Evolutionary conservation across 1,140 invertebrate species (phyloP).

Genomic region (Scaptomyza hsui): DNA sequence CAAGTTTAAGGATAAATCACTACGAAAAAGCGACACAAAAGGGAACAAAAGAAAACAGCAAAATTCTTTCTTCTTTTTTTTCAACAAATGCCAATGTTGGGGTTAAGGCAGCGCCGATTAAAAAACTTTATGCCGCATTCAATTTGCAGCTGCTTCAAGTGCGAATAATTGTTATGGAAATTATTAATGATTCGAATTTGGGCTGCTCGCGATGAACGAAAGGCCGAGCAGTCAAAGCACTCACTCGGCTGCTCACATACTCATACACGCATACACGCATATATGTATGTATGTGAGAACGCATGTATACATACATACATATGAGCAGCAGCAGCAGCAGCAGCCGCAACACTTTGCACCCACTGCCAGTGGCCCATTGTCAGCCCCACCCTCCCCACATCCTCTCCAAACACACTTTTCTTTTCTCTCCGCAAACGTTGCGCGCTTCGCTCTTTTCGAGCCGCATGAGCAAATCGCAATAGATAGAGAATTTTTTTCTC

Average conservation of each 20-base stretch:
- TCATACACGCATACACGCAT: constrained; percentile 2
- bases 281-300: constrained; percentile 27
- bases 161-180: constrained; percentile 54
- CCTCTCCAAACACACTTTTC: neutral
- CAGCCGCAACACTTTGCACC: constrained; percentile 63
- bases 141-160: constrained; percentile 3
- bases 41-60: constrained; percentile 7
- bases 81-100: constrained; percentile 44
- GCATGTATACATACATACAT: constrained; percentile 12
- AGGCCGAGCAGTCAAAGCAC: neutral
- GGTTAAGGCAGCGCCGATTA: constrained; percentile 3
- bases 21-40: constrained; percentile 37
- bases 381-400: constrained; percentile 7
- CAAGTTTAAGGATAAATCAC: constrained; percentile 81
- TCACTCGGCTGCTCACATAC: constrained; percentile 2
- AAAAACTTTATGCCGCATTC: neutral
- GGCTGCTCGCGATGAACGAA: constrained; percentile 5
- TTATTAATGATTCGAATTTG: constrained; percentile 62
- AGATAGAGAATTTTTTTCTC: constrained; percentile 83
- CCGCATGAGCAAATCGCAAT: constrained; percentile 83
- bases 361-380: constrained; percentile 44
- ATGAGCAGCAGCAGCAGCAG: constrained; percentile 54
- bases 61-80: constrained; percentile 24
- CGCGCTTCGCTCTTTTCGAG: constrained; percentile 75
- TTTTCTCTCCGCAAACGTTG: constrained; percentile 39